Percentiles rank a stretch among this genome's conserved stretches.
These are phyloP conservation scores for Alloscopus bannaensis DNA, from an alignment of 2,888 invertebrate genomes.

Conservation along the genomic window DNA sequence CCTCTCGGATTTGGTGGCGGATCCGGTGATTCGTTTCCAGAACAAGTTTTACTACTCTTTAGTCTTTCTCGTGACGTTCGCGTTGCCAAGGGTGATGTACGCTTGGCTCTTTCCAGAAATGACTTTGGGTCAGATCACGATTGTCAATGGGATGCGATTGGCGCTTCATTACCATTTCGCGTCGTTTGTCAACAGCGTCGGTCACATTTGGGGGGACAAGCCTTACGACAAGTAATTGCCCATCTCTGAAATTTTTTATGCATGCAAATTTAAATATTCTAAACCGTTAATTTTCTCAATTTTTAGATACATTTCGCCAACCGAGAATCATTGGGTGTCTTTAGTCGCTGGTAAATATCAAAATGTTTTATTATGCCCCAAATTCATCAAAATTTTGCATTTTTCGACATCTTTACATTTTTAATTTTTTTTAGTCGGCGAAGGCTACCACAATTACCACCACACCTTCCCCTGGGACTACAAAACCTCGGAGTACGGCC, in stretches of 20 bases:
- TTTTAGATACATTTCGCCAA: slow-evolving; percentile 38
- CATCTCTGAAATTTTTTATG: background rate
- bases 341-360: background rate
- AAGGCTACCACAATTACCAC: slow-evolving; percentile 57
- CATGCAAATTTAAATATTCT: background rate
- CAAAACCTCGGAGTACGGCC: slow-evolving; percentile 45
- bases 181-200: slow-evolving; percentile 49
- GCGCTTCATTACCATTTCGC: slow-evolving; percentile 35
- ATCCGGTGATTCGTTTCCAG: slow-evolving; percentile 91
- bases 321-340: slow-evolving; percentile 53
- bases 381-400: background rate
- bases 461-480: slow-evolving; percentile 58
- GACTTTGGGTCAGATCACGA: background rate
- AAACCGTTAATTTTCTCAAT: background rate
- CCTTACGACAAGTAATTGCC: slow-evolving; percentile 47
- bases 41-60: slow-evolving; percentile 80
- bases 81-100: background rate
- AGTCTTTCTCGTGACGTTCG: background rate
- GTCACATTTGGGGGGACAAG: slow-evolving; percentile 52
- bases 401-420: background rate
- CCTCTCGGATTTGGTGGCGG: slow-evolving; percentile 86
- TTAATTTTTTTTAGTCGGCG: slow-evolving; percentile 42
- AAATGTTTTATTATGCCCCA: background rate
- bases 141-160: slow-evolving; percentile 32
- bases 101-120: background rate